Conservation (phyloP, 2,113 vertebrate species). For the Strix uralensis region DNA sequence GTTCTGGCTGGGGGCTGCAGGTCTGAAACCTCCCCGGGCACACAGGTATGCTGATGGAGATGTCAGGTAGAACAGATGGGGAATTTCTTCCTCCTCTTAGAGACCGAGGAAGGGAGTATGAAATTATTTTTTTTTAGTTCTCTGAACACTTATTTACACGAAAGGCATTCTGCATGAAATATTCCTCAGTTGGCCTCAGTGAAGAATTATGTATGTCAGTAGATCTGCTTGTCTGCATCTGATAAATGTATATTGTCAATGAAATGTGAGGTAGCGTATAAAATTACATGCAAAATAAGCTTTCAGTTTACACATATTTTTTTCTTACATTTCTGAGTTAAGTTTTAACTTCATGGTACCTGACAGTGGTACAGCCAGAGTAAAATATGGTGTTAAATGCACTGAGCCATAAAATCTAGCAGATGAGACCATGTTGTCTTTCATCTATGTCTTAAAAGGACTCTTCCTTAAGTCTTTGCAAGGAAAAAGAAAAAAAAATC, state of each 20-base stretch:
- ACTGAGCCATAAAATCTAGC: neutral
- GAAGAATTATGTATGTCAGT: conserved; percentile 14
- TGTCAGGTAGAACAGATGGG: conserved; percentile 13
- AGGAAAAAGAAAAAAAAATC: neutral
- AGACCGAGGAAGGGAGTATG: neutral
- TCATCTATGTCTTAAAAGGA: neutral
- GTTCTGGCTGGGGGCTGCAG: neutral
- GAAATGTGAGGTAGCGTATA: neutral
- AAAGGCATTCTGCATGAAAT: neutral
- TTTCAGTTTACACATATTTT: neutral
- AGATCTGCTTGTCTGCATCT: conserved; percentile 43
- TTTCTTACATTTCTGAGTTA: neutral
- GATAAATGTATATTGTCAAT: conserved; percentile 27
- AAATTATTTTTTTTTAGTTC: neutral
- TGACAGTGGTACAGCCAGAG: neutral
- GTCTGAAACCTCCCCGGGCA: neutral
- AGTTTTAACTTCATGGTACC: neutral
- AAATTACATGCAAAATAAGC: conserved; percentile 18
- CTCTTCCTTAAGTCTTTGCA: neutral
- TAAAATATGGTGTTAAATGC: neutral
- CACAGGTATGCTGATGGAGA: neutral
- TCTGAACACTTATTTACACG: conserved; percentile 9
- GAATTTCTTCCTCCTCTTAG: neutral
- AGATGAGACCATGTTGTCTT: neutral
- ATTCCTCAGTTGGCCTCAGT: neutral